A percentile compares a stretch with the other conserved stretches of the same genome.
Conservation (phyloP, 35 echinoderm and acorn worm genomes). For the Lytechinus pictus region DNA sequence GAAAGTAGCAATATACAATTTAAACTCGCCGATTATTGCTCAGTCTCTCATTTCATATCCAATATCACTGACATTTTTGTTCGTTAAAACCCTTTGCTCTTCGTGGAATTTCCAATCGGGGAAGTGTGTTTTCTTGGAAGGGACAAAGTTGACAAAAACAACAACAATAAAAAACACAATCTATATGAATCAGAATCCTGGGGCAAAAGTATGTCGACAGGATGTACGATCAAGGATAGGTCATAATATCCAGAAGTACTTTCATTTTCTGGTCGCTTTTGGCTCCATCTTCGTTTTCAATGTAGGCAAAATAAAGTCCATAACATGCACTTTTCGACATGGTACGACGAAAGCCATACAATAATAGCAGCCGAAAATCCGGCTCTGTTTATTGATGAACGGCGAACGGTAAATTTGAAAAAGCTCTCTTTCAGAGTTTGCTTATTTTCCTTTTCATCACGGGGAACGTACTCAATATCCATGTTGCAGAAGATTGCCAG, state of each 20-base stretch:
- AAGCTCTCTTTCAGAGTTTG: slow-evolving; percentile 2
- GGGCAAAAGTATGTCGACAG: neutral
- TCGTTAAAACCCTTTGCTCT: too few species aligned
- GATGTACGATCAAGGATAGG: neutral
- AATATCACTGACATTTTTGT: too few species aligned
- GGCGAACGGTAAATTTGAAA: neutral
- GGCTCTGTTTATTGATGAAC: neutral
- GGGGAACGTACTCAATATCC: neutral
- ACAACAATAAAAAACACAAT: too few species aligned
- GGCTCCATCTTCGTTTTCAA: neutral
- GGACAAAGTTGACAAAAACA: too few species aligned
- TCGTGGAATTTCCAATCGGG: too few species aligned
- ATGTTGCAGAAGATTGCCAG: neutral
- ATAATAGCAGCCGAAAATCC: neutral
- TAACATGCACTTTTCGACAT: neutral
- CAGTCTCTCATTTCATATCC: too few species aligned
- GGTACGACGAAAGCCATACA: neutral
- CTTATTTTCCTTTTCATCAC: slow-evolving; percentile 13
- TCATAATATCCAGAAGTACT: neutral
- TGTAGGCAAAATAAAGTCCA: neutral
- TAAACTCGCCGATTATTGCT: too few species aligned
- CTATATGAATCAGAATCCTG: neutral
- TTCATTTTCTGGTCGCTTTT: neutral
- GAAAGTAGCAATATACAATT: too few species aligned
- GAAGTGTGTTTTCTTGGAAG: too few species aligned